phyloP scores from a whole-genome alignment of 2,888 invertebrate genomes.

The Acanthosepion pharaonis region DNA sequence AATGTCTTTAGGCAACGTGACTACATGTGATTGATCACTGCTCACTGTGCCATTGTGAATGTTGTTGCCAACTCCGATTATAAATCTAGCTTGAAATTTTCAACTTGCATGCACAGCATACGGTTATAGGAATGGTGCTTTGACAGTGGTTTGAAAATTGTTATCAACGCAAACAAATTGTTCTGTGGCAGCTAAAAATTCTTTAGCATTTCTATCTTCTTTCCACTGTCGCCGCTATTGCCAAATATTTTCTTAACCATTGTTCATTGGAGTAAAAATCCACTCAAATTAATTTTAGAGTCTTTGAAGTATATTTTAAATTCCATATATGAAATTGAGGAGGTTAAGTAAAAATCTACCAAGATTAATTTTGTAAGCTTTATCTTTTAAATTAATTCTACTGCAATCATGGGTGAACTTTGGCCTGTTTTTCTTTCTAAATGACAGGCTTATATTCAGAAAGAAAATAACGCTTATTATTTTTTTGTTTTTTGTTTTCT shows the following conservation, averaged over 20 bases:
- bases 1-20: not conserved
- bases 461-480: no score
- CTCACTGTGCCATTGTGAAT: not conserved
- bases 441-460: no score
- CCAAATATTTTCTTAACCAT: not conserved
- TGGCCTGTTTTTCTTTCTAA: no score
- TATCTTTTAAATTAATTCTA: no score
- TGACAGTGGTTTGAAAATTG: not conserved
- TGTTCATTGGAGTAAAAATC: not conserved
- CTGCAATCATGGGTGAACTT: no score
- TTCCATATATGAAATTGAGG: no score
- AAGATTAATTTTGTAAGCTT: no score
- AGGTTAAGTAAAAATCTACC: no score
- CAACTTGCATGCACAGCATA: conserved; percentile 20
- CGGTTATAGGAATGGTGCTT: not conserved
- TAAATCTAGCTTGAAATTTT: not conserved
- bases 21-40: conserved; percentile 22
- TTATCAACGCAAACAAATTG: not conserved
- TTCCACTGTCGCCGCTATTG: not conserved
- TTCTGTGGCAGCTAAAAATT: not conserved
- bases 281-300: not conserved
- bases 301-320: no score
- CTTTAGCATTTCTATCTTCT: not conserved
- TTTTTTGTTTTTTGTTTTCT: no score
- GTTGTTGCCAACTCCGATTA: conserved; percentile 18